phyloP scores from a whole-genome alignment of 2,797 vertebrate genomes.

The Crocidura indochinensis region DNA sequence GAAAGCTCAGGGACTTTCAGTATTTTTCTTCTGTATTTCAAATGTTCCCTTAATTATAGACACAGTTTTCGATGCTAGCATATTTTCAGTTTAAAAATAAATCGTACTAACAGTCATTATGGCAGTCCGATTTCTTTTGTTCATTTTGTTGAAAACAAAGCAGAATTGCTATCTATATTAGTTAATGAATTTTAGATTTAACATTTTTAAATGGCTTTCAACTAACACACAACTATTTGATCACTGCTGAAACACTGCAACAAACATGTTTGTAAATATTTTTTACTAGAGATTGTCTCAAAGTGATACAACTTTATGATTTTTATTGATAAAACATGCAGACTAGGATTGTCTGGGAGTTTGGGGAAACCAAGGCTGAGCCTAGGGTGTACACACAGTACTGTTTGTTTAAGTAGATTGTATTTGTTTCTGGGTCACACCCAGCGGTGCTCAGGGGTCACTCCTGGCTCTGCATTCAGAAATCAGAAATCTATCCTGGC shows the following conservation, averaged over 20 bases:
- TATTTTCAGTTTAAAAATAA: conserved; percentile 79
- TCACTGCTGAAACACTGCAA: not conserved
- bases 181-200: conserved; percentile 32
- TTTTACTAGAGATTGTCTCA: conserved; percentile 24
- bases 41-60: conserved; percentile 69
- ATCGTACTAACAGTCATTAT: conserved; percentile 55
- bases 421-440: too few species aligned
- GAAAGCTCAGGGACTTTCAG: conserved; percentile 8
- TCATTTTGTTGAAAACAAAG: conserved; percentile 58
- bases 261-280: conserved; percentile 38
- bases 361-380: not conserved
- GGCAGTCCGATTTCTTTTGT: conserved; percentile 63
- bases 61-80: conserved; percentile 30
- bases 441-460: too few species aligned
- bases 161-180: conserved; percentile 33
- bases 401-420: not conserved
- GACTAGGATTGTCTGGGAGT: not conserved
- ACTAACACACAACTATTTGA: not conserved
- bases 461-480: too few species aligned
- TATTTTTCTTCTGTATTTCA: conserved; percentile 73
- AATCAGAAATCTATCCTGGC: too few species aligned
- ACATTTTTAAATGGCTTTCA: conserved; percentile 43
- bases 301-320: not conserved
- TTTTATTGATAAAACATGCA: not conserved
- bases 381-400: not conserved